These are phyloP conservation scores for Cygnus buccinator DNA, from an alignment of 2,113 vertebrate species.

Conservation along the genomic window DNA sequence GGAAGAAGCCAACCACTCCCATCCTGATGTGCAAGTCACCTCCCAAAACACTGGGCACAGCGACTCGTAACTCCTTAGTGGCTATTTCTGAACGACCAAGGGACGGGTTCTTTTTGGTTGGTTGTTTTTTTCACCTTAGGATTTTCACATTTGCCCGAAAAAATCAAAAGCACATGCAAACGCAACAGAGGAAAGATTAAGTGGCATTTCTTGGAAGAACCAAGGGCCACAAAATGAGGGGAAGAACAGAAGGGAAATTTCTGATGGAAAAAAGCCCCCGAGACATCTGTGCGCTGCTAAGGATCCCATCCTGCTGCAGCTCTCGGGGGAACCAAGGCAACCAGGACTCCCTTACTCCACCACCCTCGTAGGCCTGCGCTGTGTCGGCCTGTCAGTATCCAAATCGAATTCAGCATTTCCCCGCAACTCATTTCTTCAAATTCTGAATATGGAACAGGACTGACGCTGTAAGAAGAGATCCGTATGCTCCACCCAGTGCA, in stretches of 20 bases:
- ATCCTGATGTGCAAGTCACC: neutral
- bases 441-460: neutral
- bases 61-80: neutral
- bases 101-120: neutral
- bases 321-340: neutral
- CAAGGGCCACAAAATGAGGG: neutral
- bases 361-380: rapidly evolving
- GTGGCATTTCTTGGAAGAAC: neutral
- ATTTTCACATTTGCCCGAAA: neutral
- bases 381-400: neutral
- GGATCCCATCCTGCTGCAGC: neutral
- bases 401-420: neutral
- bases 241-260: neutral
- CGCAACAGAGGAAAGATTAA: neutral
- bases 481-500: rapidly evolving
- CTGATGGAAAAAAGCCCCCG: neutral
- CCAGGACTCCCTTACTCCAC: rapidly evolving
- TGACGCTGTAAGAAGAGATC: neutral
- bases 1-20: neutral
- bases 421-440: neutral
- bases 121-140: neutral
- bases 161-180: neutral
- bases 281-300: neutral
- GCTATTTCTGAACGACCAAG: neutral
- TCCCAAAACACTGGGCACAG: neutral